Evolutionary conservation across 2,888 invertebrate genomes (phyloP).

Genomic region (Dione vanillae): DNA sequence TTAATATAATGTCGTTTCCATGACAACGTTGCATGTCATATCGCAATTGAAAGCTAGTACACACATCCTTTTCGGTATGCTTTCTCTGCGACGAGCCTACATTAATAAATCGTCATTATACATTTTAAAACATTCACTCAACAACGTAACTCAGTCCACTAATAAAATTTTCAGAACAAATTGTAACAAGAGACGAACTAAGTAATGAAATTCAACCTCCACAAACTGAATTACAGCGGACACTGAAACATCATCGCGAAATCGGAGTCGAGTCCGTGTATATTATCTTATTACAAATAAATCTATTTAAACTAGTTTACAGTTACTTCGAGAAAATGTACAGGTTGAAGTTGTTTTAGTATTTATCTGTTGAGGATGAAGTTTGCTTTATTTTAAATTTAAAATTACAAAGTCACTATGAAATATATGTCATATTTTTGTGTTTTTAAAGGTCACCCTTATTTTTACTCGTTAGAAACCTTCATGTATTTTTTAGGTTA

Average conservation of each 20-base stretch:
- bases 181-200: constrained; percentile 28
- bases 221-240: constrained; percentile 41
- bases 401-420: background rate
- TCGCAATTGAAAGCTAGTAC: too few species aligned
- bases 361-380: background rate
- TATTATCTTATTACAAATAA: constrained; percentile 24
- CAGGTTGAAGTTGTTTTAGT: background rate
- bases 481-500: too few species aligned
- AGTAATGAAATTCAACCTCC: constrained; percentile 55
- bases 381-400: background rate
- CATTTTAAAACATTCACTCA: background rate
- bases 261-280: background rate
- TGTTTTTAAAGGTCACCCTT: too few species aligned
- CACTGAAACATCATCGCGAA: constrained; percentile 16
- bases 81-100: too few species aligned
- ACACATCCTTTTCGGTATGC: too few species aligned
- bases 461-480: too few species aligned
- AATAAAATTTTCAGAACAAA: constrained; percentile 25
- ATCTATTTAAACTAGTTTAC: constrained; percentile 19
- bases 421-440: background rate
- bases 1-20: too few species aligned
- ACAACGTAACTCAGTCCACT: constrained; percentile 5
- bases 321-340: background rate
- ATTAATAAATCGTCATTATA: too few species aligned
- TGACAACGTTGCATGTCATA: too few species aligned